Evolutionary conservation across 1,140 invertebrate genomes (phyloP), one percentile per base, ranked within the genome.

Genomic region (Homalodisca vitripennis): DNA sequence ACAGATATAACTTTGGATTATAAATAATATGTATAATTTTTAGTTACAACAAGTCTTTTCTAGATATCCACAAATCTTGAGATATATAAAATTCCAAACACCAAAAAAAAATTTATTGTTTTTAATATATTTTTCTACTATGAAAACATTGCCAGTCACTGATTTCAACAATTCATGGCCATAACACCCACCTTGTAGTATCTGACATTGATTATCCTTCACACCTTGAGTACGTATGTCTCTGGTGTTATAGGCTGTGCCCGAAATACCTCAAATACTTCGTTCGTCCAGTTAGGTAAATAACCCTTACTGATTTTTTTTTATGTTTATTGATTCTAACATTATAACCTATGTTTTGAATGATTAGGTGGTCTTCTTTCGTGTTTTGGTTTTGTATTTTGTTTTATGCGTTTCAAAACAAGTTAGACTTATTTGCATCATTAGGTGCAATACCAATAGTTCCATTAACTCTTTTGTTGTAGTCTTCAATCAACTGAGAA

Each of bases 381-480:
- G 62, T 74, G 34, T 31, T 64, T 46, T 24, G 67, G 26, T 55
- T 57, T 53, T 30, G 26, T 67, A 55, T 14, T 29, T 41, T 47
- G 47, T 14, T 65, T 72, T 12, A 70, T 32, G 14, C 22, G 64
- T 22, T 69, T 62, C 70, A 53, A 62, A 10, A 74, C 46, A 41
- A 34, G 22, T 67, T 78, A 10, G 63, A 26, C 22, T 62, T 27
- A 72, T 69, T 77, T 6, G 80, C 78, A 27, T 78, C 66, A 51
- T 71, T 70, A 22, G 82, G 82, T 51, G 69, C 74, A 72, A 77
- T 78, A 73, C 74, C 74, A 27, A 82, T 82, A 17, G 77, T 80
- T 57, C 78, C 51, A 78, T 83, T 80, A 68, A 71, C 72, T 48
- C 71, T 77, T 62, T 79, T 74, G 75, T 84, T 84, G 71, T 84